phyloP scores from a whole-genome alignment of 2,888 invertebrate genomes.

The Aricia artaxerxes region DNA sequence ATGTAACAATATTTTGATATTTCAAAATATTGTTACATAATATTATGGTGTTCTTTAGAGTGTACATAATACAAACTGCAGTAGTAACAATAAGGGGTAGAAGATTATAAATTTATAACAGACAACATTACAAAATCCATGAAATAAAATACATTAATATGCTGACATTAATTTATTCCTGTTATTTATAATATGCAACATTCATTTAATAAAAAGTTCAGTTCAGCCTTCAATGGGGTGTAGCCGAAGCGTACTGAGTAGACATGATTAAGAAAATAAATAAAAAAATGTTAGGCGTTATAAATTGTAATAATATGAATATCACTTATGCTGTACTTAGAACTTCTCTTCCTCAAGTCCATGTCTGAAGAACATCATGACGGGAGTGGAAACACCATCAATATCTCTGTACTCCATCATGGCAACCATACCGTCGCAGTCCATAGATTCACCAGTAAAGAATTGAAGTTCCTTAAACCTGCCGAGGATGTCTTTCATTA shows the following conservation, averaged over 20 bases:
- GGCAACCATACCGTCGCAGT: conserved; percentile 96
- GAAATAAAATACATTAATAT: conserved; percentile 41
- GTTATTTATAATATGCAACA: conserved; percentile 74
- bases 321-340: conserved; percentile 77
- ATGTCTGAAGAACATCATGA: conserved; percentile 97
- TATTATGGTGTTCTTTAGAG: too few species aligned
- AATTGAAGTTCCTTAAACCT: conserved; percentile 96
- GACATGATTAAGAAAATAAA: conserved; percentile 76
- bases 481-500: conserved; percentile 93
- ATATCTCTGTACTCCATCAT: conserved; percentile 96
- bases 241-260: conserved; percentile 60
- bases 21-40: too few species aligned
- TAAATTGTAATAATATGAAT: conserved; percentile 64
- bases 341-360: conserved; percentile 97
- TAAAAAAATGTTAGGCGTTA: conserved; percentile 66
- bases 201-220: conserved; percentile 75
- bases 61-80: too few species aligned
- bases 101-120: too few species aligned
- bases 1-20: too few species aligned
- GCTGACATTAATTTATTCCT: conserved; percentile 60
- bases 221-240: conserved; percentile 76
- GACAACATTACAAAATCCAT: background rate
- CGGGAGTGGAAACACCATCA: conserved; percentile 89
- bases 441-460: conserved; percentile 96
- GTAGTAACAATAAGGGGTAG: too few species aligned